A percentile compares a stretch with the other conserved stretches of the same genome.
phyloP scores from a whole-genome alignment of 2,797 vertebrate genomes.

The Chaetodon trifasciatus region DNA sequence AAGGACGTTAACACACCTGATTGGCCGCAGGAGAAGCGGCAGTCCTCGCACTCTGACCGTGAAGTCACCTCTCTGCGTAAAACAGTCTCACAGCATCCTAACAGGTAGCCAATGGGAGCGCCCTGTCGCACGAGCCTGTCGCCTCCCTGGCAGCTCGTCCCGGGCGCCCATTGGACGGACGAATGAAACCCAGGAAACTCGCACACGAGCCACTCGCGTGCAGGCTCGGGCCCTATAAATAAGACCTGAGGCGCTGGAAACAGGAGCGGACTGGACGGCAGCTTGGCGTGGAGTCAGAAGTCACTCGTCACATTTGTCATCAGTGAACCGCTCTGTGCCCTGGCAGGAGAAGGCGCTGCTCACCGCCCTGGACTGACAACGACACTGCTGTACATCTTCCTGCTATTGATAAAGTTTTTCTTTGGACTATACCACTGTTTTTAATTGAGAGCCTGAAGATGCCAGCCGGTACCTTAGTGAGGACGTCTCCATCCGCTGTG shows the following conservation, averaged over 20 bases:
- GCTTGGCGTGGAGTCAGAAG: constrained; percentile 13
- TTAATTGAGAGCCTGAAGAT: constrained; percentile 74
- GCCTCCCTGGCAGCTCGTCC: constrained; percentile 81
- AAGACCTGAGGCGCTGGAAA: constrained; percentile 60
- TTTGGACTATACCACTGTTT: neutral
- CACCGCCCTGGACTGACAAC: neutral
- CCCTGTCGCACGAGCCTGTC: constrained; percentile 86
- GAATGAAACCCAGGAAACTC: constrained; percentile 87
- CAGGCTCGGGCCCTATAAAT: constrained; percentile 89
- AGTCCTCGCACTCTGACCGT: neutral
- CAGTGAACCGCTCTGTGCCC: constrained; percentile 15
- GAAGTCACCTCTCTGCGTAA: neutral
- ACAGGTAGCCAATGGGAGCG: constrained; percentile 88
- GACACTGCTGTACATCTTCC: neutral
- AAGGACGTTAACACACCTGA: neutral
- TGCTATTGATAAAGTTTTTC: neutral
- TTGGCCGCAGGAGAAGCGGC: neutral
- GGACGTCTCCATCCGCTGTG: constrained; percentile 88
- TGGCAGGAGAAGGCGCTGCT: constrained; percentile 48
- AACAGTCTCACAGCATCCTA: constrained; percentile 40
- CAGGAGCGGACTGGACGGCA: constrained; percentile 35
- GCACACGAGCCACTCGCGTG: constrained; percentile 97
- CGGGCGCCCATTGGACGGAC: constrained; percentile 89
- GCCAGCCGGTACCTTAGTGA: constrained; percentile 91
- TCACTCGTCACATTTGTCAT: constrained; percentile 28